Percentiles rank a stretch among this genome's conserved stretches.
Evolutionary conservation across 2,888 invertebrate genomes (phyloP).

Genomic region (Cremastinae sp.): DNA sequence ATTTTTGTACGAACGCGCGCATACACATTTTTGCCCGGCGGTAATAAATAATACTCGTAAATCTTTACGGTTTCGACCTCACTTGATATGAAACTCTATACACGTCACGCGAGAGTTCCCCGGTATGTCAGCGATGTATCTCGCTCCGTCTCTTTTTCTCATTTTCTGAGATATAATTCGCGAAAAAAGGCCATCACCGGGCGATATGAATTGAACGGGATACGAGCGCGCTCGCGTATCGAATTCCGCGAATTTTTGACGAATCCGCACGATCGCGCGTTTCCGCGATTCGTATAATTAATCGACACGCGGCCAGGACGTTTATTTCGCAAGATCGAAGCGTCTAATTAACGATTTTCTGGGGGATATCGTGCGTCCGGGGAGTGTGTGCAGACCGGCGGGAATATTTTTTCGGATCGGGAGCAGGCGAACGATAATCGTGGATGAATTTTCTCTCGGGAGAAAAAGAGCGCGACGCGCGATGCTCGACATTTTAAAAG

Average conservation of each 20-base stretch:
- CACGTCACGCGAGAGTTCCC: conserved; percentile 32
- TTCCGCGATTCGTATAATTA: not conserved
- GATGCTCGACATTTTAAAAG: not conserved
- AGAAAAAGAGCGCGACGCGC: not conserved
- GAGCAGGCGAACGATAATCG: too few species aligned
- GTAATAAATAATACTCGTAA: conserved; percentile 46
- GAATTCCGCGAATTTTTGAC: not conserved
- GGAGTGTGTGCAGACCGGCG: too few species aligned
- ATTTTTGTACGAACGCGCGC: not conserved
- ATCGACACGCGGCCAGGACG: too few species aligned
- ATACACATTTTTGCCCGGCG: conserved; percentile 19
- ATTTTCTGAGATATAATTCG: conserved; percentile 30
- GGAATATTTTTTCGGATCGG: too few species aligned
- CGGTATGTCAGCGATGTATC: conserved; percentile 12
- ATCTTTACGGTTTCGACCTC: conserved; percentile 35
- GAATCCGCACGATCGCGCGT: not conserved
- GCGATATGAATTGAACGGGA: too few species aligned
- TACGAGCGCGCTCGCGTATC: too few species aligned
- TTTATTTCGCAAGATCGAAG: too few species aligned
- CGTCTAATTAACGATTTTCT: too few species aligned
- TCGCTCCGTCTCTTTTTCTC: too few species aligned
- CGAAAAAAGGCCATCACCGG: conserved; percentile 13
- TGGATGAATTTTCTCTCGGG: not conserved
- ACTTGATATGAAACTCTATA: conserved; percentile 43
- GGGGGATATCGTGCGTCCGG: too few species aligned